A percentile compares a stretch with the other conserved stretches of the same genome.
Conservation (phyloP, 2,888 invertebrate species). For the Andricus curvator region DNA sequence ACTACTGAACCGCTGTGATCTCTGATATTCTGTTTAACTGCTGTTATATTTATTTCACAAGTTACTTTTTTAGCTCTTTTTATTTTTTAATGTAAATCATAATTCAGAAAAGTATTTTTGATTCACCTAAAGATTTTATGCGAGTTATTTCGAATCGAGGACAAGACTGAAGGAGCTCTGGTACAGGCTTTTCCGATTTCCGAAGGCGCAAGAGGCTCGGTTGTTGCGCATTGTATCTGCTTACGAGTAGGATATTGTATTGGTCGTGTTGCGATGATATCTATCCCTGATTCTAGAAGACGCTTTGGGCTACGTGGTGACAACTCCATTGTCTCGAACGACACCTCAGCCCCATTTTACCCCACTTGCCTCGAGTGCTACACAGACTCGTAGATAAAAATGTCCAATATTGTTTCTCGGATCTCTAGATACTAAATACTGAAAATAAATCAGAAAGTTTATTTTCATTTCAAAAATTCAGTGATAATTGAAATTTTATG, state of each 20-base stretch:
- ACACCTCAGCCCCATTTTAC: conserved; percentile 50
- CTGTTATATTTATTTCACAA: no score
- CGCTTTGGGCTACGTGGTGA: conserved; percentile 54
- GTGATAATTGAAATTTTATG: neutral
- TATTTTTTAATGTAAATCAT: neutral
- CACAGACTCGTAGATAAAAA: conserved; percentile 57
- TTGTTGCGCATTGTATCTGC: conserved; percentile 8
- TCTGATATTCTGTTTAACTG: no score
- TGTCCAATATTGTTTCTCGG: conserved; percentile 46
- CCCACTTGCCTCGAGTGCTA: conserved; percentile 54
- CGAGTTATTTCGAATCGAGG: neutral
- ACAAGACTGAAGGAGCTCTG: neutral
- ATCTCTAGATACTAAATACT: neutral
- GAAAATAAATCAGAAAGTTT: neutral
- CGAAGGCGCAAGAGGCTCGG: conserved; percentile 6
- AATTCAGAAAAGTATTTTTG: neutral
- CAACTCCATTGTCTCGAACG: conserved; percentile 58
- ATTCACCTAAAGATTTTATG: neutral
- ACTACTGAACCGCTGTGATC: no score
- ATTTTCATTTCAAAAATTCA: neutral
- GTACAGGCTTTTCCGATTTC: conserved; percentile 12
- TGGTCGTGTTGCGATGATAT: conserved; percentile 10
- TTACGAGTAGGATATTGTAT: conserved; percentile 19
- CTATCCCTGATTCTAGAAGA: conserved; percentile 7
- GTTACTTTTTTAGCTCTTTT: neutral